Base-by-base conservation (phyloP, 2,888 invertebrate species). In the Norana najaformis region DNA sequence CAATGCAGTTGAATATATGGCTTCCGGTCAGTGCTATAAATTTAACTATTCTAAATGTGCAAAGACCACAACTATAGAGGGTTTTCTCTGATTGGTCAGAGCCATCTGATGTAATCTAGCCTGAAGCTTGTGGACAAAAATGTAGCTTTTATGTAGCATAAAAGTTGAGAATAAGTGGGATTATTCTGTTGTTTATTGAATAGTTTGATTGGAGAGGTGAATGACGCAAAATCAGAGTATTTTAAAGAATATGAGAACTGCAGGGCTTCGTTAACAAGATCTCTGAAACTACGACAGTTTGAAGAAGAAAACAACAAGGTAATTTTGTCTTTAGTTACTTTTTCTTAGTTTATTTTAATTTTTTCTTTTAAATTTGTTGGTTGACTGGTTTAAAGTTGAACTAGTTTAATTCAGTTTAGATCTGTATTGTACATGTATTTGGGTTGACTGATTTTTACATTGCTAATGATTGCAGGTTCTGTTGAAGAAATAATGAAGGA, bases 251-350 rank as follows among this genome's bases (percentile, higher is more conserved):
- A 85, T 8, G 85, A 37, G 36, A 85, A 35, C 34, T 37, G 37
- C 37, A 85, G 11, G 35, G 23, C 85, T 36, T 36, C 85, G 20
- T 37, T 85, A 35, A 14, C 35, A 30, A 35, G 36, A 85, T 85
- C 18, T 85, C 37, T 85, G 35, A 18, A 14, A 37, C 6, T 37
- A 36, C 85, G 85, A 16, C 85, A 85, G 85, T 85, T n/a, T 85
- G 85, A 85, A 85, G 85, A 85, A 85, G 85, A 85, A 85, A 85
- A 85, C 37, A 85, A 36, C 37, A 85, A 37, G 37, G 85, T 85
- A 85, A 36, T 35, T 83, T 85, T 14, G 8, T 85, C 23, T 36
- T 20, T 85, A 23, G 8, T 36, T 37, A 34, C 35, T 83, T 83
- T 83, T 35, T 83, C 3, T 83, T 14, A 34, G 20, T n/a, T 69